Conservation (phyloP, 2,797 vertebrate species). For the Phrynocephalus forsythii region DNA sequence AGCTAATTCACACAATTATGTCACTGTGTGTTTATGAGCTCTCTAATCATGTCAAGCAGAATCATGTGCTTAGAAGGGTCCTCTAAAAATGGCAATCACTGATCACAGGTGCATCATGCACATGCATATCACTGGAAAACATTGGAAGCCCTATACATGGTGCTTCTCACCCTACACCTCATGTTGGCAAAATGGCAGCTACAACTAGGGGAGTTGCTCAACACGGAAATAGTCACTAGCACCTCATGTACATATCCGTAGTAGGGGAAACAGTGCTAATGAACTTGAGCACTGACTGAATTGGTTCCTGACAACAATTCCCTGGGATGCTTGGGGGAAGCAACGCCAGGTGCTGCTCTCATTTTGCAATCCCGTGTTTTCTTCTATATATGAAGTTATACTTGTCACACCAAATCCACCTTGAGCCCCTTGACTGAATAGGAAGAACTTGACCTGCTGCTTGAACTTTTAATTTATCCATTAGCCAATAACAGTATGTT, state of each 20-base stretch:
- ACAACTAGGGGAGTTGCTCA: background rate
- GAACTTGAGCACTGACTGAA: conserved; percentile 2
- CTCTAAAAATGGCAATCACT: conserved; percentile 32
- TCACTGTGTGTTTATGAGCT: background rate
- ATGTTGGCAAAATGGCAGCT: background rate
- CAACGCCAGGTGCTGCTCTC: conserved; percentile 59
- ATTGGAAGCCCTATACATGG: background rate
- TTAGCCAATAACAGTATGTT: conserved; percentile 42
- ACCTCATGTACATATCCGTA: background rate
- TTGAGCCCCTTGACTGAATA: conserved; percentile 64
- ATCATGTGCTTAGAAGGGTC: conserved; percentile 16
- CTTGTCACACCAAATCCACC: conserved; percentile 50
- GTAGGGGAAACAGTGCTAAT: background rate
- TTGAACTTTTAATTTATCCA: conserved; percentile 61
- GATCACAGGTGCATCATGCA: background rate
- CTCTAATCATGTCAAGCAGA: conserved; percentile 23
- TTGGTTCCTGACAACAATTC: conserved; percentile 47
- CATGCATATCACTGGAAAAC: background rate
- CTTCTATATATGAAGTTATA: conserved; percentile 44
- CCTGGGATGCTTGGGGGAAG: conserved; percentile 39
- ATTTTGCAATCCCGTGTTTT: conserved; percentile 57
- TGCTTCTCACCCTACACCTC: background rate
- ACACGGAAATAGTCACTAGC: background rate
- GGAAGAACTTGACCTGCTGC: conserved; percentile 53
- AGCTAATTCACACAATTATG: background rate